These are phyloP conservation scores for Enteromius afrohamiltoni DNA, from an alignment of 2,797 vertebrate species.

Conservation along the genomic window DNA sequence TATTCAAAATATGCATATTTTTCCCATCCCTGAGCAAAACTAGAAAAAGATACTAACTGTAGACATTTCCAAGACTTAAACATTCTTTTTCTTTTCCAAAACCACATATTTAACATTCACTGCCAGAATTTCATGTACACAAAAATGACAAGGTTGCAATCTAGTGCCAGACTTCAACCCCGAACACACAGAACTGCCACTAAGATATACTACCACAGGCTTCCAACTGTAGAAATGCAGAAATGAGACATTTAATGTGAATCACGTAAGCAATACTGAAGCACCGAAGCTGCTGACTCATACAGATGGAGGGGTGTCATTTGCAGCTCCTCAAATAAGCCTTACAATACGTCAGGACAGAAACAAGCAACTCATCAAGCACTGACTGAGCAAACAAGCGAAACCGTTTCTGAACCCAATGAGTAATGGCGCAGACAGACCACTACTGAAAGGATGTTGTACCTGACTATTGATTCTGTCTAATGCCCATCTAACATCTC, in stretches of 20 bases:
- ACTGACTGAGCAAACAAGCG: slow-evolving; percentile 9
- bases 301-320: background rate
- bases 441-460: background rate
- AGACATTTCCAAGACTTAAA: background rate
- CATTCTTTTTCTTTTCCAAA: background rate
- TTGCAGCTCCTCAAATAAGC: slow-evolving; percentile 14
- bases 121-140: background rate
- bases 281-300: slow-evolving; percentile 13
- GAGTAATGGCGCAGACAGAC: background rate
- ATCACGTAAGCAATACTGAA: slow-evolving; percentile 19
- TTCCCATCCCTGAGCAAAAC: background rate
- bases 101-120: background rate
- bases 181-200: slow-evolving; percentile 12
- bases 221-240: slow-evolving; percentile 2
- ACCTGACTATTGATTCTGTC: slow-evolving; percentile 8
- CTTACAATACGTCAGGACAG: slow-evolving; percentile 9
- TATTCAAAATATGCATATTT: background rate
- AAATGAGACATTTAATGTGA: slow-evolving; percentile 14
- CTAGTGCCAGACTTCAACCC: background rate
- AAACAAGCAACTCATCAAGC: slow-evolving; percentile 12
- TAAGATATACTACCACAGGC: slow-evolving; percentile 3
- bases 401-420: background rate
- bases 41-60: background rate
- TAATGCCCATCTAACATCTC: background rate
- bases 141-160: slow-evolving; percentile 7